Percentiles rank a stretch among this genome's conserved stretches.
phyloP scores from a whole-genome alignment of 2,888 invertebrate genomes.

The Cheilosia urbana region DNA sequence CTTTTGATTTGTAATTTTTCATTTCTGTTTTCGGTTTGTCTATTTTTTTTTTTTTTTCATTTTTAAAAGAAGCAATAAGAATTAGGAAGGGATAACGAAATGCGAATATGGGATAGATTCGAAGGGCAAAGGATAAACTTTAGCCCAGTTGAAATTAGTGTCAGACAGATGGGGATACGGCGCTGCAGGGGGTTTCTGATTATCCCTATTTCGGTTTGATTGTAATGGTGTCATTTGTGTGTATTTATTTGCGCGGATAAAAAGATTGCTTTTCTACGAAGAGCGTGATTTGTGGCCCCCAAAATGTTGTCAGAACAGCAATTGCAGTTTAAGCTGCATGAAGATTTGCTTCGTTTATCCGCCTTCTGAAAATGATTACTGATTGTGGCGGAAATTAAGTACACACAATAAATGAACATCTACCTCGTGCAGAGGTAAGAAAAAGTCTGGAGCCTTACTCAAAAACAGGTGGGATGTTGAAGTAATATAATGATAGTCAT shows the following conservation, averaged over 20 bases:
- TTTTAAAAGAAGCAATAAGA: constrained; percentile 36
- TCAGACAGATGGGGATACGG: constrained; percentile 31
- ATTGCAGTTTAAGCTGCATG: too few relatives aligned
- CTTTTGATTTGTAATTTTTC: constrained; percentile 70
- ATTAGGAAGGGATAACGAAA: constrained; percentile 40
- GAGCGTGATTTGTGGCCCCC: too few relatives aligned
- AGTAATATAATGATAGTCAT: too few relatives aligned
- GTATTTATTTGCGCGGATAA: neutral
- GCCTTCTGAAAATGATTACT: too few relatives aligned
- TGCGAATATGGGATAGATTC: constrained; percentile 18
- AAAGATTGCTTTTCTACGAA: neutral
- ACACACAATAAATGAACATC: too few relatives aligned
- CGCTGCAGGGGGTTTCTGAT: constrained; percentile 13
- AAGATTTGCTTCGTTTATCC: too few relatives aligned
- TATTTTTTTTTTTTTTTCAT: constrained; percentile 29
- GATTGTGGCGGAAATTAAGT: too few relatives aligned
- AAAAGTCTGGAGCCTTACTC: too few relatives aligned
- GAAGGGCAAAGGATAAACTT: constrained; percentile 27
- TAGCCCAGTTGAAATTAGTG: constrained; percentile 50
- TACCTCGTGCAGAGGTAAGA: too few relatives aligned
- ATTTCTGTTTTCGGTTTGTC: constrained; percentile 11
- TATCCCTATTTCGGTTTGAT: constrained; percentile 12
- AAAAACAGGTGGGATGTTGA: too few relatives aligned
- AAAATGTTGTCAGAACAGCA: too few relatives aligned
- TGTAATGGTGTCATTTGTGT: neutral